Evolutionary conservation across 2,888 invertebrate genomes (phyloP), one percentile per base, ranked within the genome.

Genomic region (Gymnocheta viridis): DNA sequence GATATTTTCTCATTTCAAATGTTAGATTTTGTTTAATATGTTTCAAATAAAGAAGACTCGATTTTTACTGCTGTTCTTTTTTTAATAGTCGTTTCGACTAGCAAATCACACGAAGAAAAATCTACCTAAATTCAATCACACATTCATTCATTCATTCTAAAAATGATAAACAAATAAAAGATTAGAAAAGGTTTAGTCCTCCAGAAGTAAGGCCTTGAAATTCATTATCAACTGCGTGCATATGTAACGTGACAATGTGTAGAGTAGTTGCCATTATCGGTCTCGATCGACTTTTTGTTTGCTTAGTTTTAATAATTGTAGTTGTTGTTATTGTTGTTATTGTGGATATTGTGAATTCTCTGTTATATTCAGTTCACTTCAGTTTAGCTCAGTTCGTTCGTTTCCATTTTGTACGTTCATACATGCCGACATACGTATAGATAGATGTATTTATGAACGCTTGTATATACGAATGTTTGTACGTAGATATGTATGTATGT

Each of bases 351-450:
- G 67, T 77, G 60, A 58, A 77, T 69, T 79, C 72, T 72, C 72
- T 74, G 69, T 69, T 76, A 64, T 56, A 70, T 77, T 84, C 84
- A 73, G 76, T 84, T 84, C 80, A 81, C 77, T 81, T 84, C 69
- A 81, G 77, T 81, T 80, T 84, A 72, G 77, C 81, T 77, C 58
- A 73, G 73, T 79, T 76, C 54, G 74, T 79, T 76, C 74, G 66
- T 72, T 83, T 76, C 70, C 70, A 76, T 77, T 83, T 72, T 22
- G 29, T 44, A 54, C 19, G 19, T 58, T 29, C 24, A 14, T 14
- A 32, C 19, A 14, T 35, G 12, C 6, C 17, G 22, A n/a, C n/a
- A n/a, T 58, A 12, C 29, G 14, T 32, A 44, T 27, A 10, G 0
- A 19, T 38, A 12, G 35, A 19, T 32, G 19, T 29, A 14, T 44